Percentiles rank a stretch among this genome's conserved stretches.
Evolutionary conservation across 2,888 invertebrate genomes (phyloP).

Genomic region (Erebia palarica): DNA sequence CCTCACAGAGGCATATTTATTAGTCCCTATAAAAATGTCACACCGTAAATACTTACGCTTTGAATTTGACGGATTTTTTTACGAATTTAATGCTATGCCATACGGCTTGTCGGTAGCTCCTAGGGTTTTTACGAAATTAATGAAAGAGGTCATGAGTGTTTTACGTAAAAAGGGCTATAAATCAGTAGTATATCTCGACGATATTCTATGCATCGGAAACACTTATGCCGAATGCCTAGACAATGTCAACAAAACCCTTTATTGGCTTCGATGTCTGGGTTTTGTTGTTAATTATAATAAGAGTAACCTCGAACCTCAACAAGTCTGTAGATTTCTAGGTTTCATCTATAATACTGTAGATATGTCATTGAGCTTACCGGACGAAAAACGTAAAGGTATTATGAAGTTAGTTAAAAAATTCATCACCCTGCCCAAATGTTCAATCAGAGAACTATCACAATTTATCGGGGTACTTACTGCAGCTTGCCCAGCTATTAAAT

Average conservation of each 20-base stretch:
- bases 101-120: constrained; percentile 3
- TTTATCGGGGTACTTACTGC: constrained; percentile 29
- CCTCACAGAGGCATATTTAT: constrained; percentile 33
- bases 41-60: constrained; percentile 24
- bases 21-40: constrained; percentile 18
- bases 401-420: constrained; percentile 23
- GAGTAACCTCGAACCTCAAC: constrained; percentile 25
- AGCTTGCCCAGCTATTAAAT: constrained; percentile 30
- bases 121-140: not conserved
- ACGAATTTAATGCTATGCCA: constrained; percentile 33
- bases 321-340: constrained; percentile 32
- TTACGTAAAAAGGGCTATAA: constrained; percentile 20
- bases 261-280: constrained; percentile 31
- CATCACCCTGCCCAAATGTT: constrained; percentile 13
- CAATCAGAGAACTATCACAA: constrained; percentile 28
- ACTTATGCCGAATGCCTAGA: constrained; percentile 25
- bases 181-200: constrained; percentile 33
- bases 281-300: constrained; percentile 34
- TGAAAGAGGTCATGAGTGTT: not conserved
- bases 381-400: constrained; percentile 29
- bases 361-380: constrained; percentile 27
- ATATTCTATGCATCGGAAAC: constrained; percentile 32
- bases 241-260: constrained; percentile 27
- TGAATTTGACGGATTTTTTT: constrained; percentile 7
- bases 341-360: constrained; percentile 17